phyloP scores from a whole-genome alignment of 2,113 vertebrate genomes.

The Thunnus thynnus region DNA sequence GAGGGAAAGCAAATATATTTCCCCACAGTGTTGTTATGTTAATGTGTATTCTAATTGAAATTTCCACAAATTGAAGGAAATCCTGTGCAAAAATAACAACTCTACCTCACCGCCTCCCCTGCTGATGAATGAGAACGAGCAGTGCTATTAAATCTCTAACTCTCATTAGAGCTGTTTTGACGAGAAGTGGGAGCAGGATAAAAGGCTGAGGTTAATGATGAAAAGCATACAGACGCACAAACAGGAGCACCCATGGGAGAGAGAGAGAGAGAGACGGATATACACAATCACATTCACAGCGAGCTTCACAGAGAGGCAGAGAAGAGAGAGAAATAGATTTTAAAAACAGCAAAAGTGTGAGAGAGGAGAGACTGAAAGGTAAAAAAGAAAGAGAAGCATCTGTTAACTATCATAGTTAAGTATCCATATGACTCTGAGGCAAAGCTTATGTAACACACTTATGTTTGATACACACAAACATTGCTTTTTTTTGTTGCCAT shows the following conservation, averaged over 20 bases:
- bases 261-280: neutral
- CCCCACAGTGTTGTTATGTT: too few relatives aligned
- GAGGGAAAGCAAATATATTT: too few relatives aligned
- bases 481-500: too few relatives aligned
- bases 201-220: constrained; percentile 38
- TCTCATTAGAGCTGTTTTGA: constrained; percentile 26
- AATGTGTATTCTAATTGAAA: too few relatives aligned
- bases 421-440: too few relatives aligned
- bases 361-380: neutral
- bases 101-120: neutral
- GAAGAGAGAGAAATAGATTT: neutral
- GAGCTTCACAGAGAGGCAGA: neutral
- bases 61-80: too few relatives aligned
- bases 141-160: neutral
- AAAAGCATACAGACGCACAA: neutral
- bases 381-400: constrained; percentile 23
- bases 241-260: neutral
- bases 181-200: neutral
- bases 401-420: constrained; percentile 33
- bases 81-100: too few relatives aligned
- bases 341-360: too few relatives aligned
- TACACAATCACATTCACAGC: neutral
- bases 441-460: too few relatives aligned
- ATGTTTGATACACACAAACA: neutral
- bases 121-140: constrained; percentile 17